Evolutionary conservation across 2,888 invertebrate species (phyloP).

Genomic region (Eledona agricola): DNA sequence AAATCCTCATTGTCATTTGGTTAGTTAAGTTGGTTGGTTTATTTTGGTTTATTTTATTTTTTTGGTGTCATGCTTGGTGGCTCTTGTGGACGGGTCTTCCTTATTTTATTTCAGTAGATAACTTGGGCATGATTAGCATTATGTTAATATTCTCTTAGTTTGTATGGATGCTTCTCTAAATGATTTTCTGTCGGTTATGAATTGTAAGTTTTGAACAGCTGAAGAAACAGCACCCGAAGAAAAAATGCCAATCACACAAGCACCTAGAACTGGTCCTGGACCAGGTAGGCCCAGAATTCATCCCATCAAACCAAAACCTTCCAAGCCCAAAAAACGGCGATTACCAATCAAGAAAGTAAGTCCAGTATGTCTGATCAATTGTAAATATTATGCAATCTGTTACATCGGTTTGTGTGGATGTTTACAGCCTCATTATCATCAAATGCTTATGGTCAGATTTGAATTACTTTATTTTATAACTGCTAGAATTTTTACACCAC

Average conservation of each 20-base stretch:
- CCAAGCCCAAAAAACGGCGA: constrained; percentile 54
- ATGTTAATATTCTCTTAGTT: too few species aligned
- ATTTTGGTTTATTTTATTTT: constrained; percentile 24
- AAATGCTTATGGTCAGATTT: constrained; percentile 42
- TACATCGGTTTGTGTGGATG: constrained; percentile 18
- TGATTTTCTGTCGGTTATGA: constrained; percentile 40
- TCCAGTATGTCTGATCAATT: constrained; percentile 29
- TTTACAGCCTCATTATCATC: constrained; percentile 25
- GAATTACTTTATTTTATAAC: constrained; percentile 24
- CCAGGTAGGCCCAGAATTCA: constrained; percentile 60
- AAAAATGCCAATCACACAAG: constrained; percentile 42
- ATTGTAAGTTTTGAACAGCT: constrained; percentile 53
- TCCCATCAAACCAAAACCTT: constrained; percentile 57
- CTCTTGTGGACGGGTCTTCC: constrained; percentile 14
- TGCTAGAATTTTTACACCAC: too few species aligned
- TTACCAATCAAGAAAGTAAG: constrained; percentile 51
- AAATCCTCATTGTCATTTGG: constrained; percentile 37
- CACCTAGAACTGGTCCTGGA: constrained; percentile 49
- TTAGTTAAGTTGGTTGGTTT: constrained; percentile 27
- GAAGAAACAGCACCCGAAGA: constrained; percentile 50
- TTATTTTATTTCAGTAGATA: constrained; percentile 16
- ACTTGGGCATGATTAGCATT: too few species aligned
- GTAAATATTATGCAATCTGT: constrained; percentile 8
- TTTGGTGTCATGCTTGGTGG: constrained; percentile 36
- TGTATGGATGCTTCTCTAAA: constrained; percentile 27